Conservation (phyloP, 2,888 invertebrate genomes). For the Cenopis cana region DNA sequence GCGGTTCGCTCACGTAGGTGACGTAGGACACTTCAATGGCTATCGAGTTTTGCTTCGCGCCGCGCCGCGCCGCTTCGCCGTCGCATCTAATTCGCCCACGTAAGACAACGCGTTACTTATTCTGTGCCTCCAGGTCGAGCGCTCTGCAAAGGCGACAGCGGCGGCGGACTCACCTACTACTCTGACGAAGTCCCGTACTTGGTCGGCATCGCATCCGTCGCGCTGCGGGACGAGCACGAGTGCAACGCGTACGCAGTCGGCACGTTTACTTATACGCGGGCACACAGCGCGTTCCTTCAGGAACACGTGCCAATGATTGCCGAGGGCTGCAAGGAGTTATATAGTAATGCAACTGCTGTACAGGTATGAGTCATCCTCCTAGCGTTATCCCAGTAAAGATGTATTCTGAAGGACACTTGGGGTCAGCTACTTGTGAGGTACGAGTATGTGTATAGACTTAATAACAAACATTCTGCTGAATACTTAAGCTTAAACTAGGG, state of each 20-base stretch:
- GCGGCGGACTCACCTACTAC: constrained; percentile 17
- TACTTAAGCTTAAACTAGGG: no score
- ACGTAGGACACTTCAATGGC: no score
- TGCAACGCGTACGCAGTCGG: constrained; percentile 24
- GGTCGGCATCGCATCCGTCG: constrained; percentile 23
- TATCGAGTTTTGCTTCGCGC: no score
- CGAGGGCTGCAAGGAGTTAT: constrained; percentile 7
- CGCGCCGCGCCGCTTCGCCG: no score
- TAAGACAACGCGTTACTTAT: no score
- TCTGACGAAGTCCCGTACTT: neutral
- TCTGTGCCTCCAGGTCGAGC: neutral
- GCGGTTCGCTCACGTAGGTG: no score
- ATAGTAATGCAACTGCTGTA: neutral
- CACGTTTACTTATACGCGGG: constrained; percentile 7
- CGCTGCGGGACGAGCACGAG: constrained; percentile 7
- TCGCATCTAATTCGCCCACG: no score
- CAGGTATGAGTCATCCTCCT: neutral
- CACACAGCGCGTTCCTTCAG: constrained; percentile 3
- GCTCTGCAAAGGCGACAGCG: constrained; percentile 12
- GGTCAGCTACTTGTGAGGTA: no score
- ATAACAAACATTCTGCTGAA: no score
- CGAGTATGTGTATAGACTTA: no score
- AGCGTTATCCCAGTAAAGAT: no score
- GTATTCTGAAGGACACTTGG: no score
- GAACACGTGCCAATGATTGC: neutral